Conservation (phyloP, 2,113 vertebrate species). For the Notarius lentiginosus region DNA sequence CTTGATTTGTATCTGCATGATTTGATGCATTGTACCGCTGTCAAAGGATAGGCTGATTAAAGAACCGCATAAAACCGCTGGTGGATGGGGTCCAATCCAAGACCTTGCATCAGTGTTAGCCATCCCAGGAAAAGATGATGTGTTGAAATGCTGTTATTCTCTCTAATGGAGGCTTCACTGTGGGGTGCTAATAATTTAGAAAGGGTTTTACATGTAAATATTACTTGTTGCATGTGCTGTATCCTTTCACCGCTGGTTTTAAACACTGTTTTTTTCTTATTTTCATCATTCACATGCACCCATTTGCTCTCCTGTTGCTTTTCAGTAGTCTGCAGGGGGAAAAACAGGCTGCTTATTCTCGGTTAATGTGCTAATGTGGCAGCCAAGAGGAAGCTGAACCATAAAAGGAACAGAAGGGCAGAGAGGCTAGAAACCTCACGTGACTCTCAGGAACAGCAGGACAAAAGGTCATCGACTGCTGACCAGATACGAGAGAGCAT, state of each 20-base stretch:
- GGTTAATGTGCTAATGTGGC: slow-evolving; percentile 47
- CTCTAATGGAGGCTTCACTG: neutral
- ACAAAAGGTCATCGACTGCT: slow-evolving; percentile 81
- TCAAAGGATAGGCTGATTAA: too few species aligned
- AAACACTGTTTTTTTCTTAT: neutral
- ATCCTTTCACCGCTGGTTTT: neutral
- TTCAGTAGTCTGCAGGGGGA: neutral
- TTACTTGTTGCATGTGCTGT: neutral
- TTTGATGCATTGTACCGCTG: too few species aligned
- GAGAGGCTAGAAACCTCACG: slow-evolving; percentile 82
- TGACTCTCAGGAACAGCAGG: slow-evolving; percentile 86
- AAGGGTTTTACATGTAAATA: neutral
- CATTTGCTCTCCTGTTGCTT: slow-evolving; percentile 26
- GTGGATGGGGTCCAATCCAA: neutral
- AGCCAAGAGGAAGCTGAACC: slow-evolving; percentile 61
- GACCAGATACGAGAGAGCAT: slow-evolving; percentile 80
- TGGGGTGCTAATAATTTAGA: neutral
- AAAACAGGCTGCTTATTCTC: slow-evolving; percentile 21
- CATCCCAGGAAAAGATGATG: neutral
- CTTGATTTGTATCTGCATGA: too few species aligned
- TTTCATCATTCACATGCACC: slow-evolving; percentile 15
- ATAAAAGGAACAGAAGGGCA: slow-evolving; percentile 79
- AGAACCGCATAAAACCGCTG: too few species aligned
- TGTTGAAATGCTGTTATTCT: neutral
- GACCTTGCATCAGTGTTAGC: neutral